These are phyloP conservation scores for Zygaena filipendulae DNA, from an alignment of 2,888 invertebrate genomes.

Conservation along the genomic window DNA sequence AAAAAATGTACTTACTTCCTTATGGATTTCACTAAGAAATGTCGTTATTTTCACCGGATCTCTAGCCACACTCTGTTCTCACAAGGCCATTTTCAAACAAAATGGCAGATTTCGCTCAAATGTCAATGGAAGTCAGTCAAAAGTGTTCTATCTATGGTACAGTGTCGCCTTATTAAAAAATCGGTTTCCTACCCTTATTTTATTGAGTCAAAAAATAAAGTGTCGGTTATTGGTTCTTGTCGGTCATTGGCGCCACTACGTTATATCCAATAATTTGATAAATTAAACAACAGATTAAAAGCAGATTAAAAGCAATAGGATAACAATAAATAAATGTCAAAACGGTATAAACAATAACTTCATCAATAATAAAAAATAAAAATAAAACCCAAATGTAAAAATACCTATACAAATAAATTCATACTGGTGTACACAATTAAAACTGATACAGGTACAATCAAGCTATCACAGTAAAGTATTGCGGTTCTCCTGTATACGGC, in stretches of 20 bases:
- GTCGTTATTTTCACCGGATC: background rate
- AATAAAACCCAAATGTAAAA: too few relatives aligned
- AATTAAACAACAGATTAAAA: too few relatives aligned
- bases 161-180: conserved; percentile 6
- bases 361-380: too few relatives aligned
- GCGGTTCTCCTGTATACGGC: too few relatives aligned
- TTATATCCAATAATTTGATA: background rate
- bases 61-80: background rate
- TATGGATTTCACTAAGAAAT: conserved; percentile 5
- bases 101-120: conserved; percentile 3
- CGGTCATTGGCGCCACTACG: conserved; percentile 2
- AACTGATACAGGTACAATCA: too few relatives aligned
- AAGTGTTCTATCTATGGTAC: conserved; percentile 3
- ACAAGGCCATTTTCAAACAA: conserved; percentile 7
- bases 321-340: too few relatives aligned
- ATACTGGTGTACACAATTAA: too few relatives aligned
- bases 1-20: conserved; percentile 8
- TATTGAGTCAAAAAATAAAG: conserved; percentile 3
- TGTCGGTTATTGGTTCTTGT: conserved; percentile 5
- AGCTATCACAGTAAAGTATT: too few relatives aligned
- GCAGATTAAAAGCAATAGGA: too few relatives aligned
- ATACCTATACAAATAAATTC: too few relatives aligned
- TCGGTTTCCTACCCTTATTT: conserved; percentile 6
- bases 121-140: conserved; percentile 1
- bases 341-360: too few relatives aligned